Evolutionary conservation across 2,113 vertebrate species (phyloP).

Genomic region (Proteles cristata): DNA sequence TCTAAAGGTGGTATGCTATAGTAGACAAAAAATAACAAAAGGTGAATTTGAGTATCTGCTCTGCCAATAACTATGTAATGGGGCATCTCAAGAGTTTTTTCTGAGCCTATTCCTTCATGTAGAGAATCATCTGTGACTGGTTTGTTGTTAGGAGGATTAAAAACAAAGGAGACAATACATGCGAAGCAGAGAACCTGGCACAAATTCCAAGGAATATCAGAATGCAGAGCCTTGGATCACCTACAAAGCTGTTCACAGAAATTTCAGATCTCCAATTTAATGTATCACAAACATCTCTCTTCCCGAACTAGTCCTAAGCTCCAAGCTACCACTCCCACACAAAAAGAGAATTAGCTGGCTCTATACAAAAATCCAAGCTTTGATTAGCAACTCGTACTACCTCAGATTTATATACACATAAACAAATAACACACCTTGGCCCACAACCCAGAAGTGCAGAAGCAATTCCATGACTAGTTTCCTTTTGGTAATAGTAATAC

Average conservation of each 20-base stretch:
- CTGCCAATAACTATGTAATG: background rate
- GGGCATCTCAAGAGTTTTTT: background rate
- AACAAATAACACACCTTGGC: background rate
- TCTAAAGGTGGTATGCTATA: background rate
- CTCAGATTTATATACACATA: background rate
- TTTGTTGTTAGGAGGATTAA: conserved; percentile 2
- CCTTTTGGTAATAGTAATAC: background rate
- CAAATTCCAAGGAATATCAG: background rate
- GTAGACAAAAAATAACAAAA: background rate
- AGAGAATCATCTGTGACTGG: background rate
- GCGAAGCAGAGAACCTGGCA: background rate
- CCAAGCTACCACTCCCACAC: background rate
- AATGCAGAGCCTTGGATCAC: background rate
- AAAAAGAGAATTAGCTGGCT: conserved; percentile 35
- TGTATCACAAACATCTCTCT: background rate
- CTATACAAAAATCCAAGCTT: background rate
- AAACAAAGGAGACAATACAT: background rate
- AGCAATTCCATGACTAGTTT: conserved; percentile 14
- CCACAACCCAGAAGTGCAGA: background rate
- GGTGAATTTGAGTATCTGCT: background rate
- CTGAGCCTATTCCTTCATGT: background rate
- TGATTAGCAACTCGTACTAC: background rate
- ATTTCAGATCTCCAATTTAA: background rate
- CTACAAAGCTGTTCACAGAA: background rate
- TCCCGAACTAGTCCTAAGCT: background rate